Conservation (phyloP, 2,113 vertebrate species). For the Heterochromis multidens region DNA sequence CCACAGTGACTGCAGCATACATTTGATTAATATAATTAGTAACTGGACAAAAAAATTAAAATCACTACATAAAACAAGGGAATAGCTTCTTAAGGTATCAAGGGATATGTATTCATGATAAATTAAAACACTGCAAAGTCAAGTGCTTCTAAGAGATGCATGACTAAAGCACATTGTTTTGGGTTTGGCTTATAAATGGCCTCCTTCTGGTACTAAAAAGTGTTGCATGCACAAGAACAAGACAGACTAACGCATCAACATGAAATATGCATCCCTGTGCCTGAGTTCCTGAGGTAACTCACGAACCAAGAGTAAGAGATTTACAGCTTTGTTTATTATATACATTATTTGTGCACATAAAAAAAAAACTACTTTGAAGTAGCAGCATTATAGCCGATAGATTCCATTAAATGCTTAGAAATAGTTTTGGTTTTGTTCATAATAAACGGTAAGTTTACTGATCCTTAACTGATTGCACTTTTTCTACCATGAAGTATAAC, state of each 20-base stretch:
- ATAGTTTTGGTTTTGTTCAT: background rate
- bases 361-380: background rate
- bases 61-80: background rate
- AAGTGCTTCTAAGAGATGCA: conserved; percentile 59
- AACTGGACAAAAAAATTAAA: background rate
- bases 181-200: conserved; percentile 52
- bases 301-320: background rate
- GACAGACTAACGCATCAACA: conserved; percentile 20
- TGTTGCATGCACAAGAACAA: conserved; percentile 60
- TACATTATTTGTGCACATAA: background rate
- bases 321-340: background rate
- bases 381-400: background rate
- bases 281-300: background rate
- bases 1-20: background rate
- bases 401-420: background rate
- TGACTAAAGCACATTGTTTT: conserved; percentile 59
- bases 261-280: conserved; percentile 47
- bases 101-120: background rate
- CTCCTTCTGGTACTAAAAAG: conserved; percentile 53
- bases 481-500: background rate
- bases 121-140: conserved; percentile 45
- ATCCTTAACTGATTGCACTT: background rate
- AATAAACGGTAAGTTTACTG: background rate
- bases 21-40: background rate
- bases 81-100: background rate